Base-by-base conservation (phyloP, 2,888 invertebrate genomes). In the Mayetiola destructor region DNA sequence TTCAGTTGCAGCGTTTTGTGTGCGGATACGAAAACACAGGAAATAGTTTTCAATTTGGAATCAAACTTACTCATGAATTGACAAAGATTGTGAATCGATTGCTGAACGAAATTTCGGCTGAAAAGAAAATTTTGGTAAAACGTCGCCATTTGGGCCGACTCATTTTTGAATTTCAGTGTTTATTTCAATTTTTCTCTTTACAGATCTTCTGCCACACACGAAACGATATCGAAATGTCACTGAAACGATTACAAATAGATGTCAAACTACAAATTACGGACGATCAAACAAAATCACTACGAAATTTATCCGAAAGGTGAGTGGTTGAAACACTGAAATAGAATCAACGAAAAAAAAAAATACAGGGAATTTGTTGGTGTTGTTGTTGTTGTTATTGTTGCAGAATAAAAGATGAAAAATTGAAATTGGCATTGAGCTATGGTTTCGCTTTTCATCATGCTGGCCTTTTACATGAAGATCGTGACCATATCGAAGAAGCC, bases 391-490 rank as follows among this genome's bases (percentile, higher is more conserved):
- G 21, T 57, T n/a, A 56, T 27, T n/a, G n/a, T 10, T 29, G 35
- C 16, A 56, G 40, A 18, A 36, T 40, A 62, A 67, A 81, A 14
- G 78, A 80, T 20, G 77, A 81, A 42, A 30, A 40, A 30, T 40
- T 55, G 16, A 21, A 29, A 29, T 6, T 12, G 16, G 5, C 21
- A 1, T n/a, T 42, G 12, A 62, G 76, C 59, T 72, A 73, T 59
- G 88, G 88, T 0, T 78, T 88, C 14, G 88, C 83, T 0, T 83
- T 79, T 64, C 88, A 89, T 65, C 88, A 89, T 71, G 88, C 88
- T 10, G 88, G 88, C 0, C 69, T 89, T 66, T 72, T 79, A 23
- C 72, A 72, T 6, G 76, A 80, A 60, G 87, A 87, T 66, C 74
- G 87, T 58, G 72, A 73, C 30, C 68, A 71, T 27, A 76, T 88